phyloP scores from a whole-genome alignment of 2,888 invertebrate species.

The Barypeithes pellucidus region DNA sequence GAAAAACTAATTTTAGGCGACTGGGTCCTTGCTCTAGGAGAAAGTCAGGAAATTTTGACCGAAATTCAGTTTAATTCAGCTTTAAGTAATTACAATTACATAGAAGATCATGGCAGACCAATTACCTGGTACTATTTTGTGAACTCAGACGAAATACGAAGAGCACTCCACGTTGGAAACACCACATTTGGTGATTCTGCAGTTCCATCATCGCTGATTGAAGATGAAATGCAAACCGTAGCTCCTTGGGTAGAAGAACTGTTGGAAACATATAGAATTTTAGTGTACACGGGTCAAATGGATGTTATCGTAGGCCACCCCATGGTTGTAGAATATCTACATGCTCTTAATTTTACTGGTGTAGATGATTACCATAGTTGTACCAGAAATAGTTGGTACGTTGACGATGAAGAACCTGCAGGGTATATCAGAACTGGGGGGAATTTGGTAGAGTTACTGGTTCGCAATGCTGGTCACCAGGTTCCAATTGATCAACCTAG shows the following conservation, averaged over 20 bases:
- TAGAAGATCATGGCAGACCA: constrained; percentile 25
- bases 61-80: neutral
- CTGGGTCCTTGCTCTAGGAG: constrained; percentile 1
- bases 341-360: constrained; percentile 78
- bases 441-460: constrained; percentile 79
- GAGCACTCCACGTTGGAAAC: constrained; percentile 38
- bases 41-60: neutral
- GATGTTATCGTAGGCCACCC: constrained; percentile 91
- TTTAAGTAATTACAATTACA: constrained; percentile 39
- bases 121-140: constrained; percentile 27
- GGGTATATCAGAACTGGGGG: constrained; percentile 81
- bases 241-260: constrained; percentile 70
- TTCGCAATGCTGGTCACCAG: constrained; percentile 85
- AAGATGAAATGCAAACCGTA: constrained; percentile 23
- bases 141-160: constrained; percentile 26
- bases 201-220: constrained; percentile 22
- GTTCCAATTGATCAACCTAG: constrained; percentile 83
- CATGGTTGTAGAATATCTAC: constrained; percentile 82
- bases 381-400: constrained; percentile 78
- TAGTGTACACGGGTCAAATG: constrained; percentile 89
- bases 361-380: constrained; percentile 76
- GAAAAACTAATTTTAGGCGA: constrained; percentile 14
- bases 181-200: constrained; percentile 29
- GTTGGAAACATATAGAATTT: constrained; percentile 77
- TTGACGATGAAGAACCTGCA: constrained; percentile 76